These are phyloP conservation scores for Orientallactaga sibirica DNA, from an alignment of 2,797 vertebrate species.

Conservation along the genomic window DNA sequence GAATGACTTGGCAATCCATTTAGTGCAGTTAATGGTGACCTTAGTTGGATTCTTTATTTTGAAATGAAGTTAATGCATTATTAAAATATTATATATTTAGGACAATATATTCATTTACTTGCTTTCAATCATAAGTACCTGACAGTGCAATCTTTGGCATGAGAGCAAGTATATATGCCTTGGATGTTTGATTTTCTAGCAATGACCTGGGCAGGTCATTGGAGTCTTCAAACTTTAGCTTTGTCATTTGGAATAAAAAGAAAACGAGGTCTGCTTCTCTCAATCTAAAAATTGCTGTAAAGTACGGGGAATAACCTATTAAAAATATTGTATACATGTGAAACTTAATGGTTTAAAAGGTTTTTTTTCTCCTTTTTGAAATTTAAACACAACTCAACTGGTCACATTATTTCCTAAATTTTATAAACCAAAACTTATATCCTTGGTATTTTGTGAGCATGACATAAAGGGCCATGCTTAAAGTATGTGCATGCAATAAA, in stretches of 20 bases:
- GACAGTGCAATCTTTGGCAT: slow-evolving; percentile 13
- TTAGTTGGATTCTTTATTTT: slow-evolving; percentile 15
- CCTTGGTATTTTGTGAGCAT: neutral
- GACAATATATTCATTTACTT: slow-evolving; percentile 12
- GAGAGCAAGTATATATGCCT: neutral
- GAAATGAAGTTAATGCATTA: neutral
- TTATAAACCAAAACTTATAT: slow-evolving; percentile 17
- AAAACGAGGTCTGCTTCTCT: neutral
- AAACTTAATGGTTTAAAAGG: neutral
- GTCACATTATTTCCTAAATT: neutral
- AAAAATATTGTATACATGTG: neutral
- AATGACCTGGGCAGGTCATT: neutral
- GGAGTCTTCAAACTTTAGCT: neutral
- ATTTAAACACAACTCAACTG: neutral
- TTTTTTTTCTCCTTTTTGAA: neutral
- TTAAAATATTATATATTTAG: slow-evolving; percentile 18
- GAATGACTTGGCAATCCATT: neutral
- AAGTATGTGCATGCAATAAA: neutral
- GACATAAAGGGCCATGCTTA: neutral
- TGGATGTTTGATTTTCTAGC: neutral
- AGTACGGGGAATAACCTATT: neutral
- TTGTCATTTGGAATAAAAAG: slow-evolving; percentile 23
- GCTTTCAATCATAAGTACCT: neutral
- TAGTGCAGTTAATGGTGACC: neutral
- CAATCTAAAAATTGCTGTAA: neutral